Base-by-base conservation (phyloP, 2,888 invertebrate genomes). In the Hydroisotoma schaefferi region DNA sequence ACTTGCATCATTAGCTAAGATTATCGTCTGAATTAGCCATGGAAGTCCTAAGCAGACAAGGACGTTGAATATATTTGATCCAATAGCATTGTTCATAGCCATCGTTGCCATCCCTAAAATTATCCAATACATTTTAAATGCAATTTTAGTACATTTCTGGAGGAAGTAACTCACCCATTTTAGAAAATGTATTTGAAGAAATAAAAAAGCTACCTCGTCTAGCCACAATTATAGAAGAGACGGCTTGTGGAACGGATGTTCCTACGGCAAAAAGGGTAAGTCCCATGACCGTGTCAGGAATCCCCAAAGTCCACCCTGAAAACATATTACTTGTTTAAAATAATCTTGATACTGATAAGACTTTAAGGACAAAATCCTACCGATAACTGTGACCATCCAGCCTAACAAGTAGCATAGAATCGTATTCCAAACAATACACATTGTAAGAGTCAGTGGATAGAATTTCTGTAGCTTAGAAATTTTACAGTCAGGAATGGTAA, bases 171-270 rank as follows among this genome's bases (percentile, higher is more conserved):
- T 33, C 8, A 33, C n/a, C n/a, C n/a, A n/a, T n/a, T n/a, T n/a
- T 33, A 10, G 33, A 15, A 10, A 15, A 33, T 8, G 8, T 33
- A 10, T 33, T 43, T 6, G 18, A 18, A 43, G 6, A 18, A 43
- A 8, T 10, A 18, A 6, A 43, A 12, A 43, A 6, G 6, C 20
- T 8, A 43, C 43, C 43, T 20, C 18, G 6, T 20, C 43, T 12
- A 6, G 43, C 43, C 6, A 43, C 43, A 22, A 43, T 43, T 12
- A 43, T 18, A 43, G 43, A 43, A 8, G 43, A 43, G 43, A 43
- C 43, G 43, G 43, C 43, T 18, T 43, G 10, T 10, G 43, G 43
- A 6, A 43, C 43, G 20, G 43, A 43, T 43, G 43, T 43, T 18
- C 43, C 43, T 6, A 18, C 20, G 6, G 43, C 43, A 43, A 43